A percentile compares a stretch with the other conserved stretches of the same genome.
phyloP scores from a whole-genome alignment of 2,797 vertebrate species.

The Chloroceryle amazona region DNA sequence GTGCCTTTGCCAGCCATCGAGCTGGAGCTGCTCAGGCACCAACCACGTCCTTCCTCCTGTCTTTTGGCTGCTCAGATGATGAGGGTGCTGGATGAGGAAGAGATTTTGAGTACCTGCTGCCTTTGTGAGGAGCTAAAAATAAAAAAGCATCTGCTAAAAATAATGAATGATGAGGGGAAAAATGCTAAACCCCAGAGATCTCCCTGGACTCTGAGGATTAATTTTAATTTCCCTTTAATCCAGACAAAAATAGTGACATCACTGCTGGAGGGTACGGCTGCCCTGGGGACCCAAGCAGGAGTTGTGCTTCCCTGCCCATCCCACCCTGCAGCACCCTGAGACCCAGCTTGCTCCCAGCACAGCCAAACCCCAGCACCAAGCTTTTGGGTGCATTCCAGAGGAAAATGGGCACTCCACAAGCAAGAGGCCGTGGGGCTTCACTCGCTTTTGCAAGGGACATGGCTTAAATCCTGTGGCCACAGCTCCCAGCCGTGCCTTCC shows the following conservation, averaged over 20 bases:
- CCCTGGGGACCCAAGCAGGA: neutral
- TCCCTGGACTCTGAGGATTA: neutral
- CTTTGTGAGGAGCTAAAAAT: neutral
- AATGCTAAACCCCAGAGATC: neutral
- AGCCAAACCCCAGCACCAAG: rapidly evolving
- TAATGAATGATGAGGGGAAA: neutral
- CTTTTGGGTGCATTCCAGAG: neutral
- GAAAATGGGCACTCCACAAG: neutral
- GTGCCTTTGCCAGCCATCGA: neutral
- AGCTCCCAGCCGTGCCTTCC: neutral
- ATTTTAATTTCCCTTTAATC: slow-evolving; percentile 53
- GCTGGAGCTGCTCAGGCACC: neutral
- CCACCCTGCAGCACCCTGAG: rapidly evolving
- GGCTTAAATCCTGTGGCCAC: rapidly evolving
- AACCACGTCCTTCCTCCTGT: neutral
- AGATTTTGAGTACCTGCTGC: neutral
- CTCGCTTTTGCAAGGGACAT: neutral
- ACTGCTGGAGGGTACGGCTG: rapidly evolving
- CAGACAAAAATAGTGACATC: neutral
- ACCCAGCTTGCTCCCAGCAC: rapidly evolving
- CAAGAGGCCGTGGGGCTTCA: neutral
- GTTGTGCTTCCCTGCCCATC: neutral
- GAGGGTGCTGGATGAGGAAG: neutral
- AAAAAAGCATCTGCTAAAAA: slow-evolving; percentile 23
- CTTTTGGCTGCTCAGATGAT: rapidly evolving